A percentile compares a stretch with the other conserved stretches of the same genome.
Evolutionary conservation across 2,888 invertebrate genomes (phyloP).

Genomic region (Campoplex capitator): DNA sequence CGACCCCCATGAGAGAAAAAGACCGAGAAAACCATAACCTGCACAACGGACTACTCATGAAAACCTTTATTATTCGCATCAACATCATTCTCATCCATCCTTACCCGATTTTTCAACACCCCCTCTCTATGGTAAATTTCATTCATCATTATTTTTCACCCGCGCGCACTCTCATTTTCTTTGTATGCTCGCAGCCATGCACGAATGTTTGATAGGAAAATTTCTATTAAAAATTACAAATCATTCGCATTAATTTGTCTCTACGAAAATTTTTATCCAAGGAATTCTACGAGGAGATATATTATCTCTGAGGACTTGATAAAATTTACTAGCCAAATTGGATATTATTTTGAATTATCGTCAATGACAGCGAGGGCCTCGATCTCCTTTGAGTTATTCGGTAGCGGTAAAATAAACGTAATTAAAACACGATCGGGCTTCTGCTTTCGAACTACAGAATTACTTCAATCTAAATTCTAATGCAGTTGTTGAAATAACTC

Average conservation of each 20-base stretch:
- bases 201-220: not conserved
- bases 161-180: not conserved
- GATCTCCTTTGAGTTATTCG: too few relatives aligned
- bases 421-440: not conserved
- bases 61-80: conserved; percentile 69
- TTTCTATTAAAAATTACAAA: too few relatives aligned
- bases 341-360: not conserved
- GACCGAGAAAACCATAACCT: conserved; percentile 81
- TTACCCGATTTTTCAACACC: conserved; percentile 20
- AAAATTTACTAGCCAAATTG: not conserved
- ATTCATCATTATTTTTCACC: not conserved
- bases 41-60: conserved; percentile 80
- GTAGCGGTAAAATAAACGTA: too few relatives aligned
- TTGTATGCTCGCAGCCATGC: not conserved
- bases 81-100: conserved; percentile 64
- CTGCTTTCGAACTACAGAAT: not conserved
- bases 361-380: not conserved
- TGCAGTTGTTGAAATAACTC: not conserved
- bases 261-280: not conserved
- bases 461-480: not conserved
- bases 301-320: not conserved
- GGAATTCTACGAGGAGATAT: not conserved
- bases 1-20: conserved; percentile 69
- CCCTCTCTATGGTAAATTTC: not conserved
- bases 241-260: not conserved